A percentile compares a stretch with the other conserved stretches of the same genome.
Conservation (phyloP, 2,797 vertebrate species). For the Pseudopleuronectes americanus region DNA sequence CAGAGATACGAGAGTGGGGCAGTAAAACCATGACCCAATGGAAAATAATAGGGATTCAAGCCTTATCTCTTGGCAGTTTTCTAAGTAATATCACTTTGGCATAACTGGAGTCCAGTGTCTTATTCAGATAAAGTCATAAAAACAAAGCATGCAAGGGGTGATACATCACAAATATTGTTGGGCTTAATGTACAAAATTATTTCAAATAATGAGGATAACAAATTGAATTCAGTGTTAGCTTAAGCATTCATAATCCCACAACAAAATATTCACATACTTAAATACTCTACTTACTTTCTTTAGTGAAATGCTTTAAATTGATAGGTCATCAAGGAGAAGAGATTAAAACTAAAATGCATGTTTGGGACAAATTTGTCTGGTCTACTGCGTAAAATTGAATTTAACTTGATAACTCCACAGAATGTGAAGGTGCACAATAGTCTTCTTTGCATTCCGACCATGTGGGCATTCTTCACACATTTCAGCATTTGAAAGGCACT, state of each 20-base stretch:
- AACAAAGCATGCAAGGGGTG: neutral
- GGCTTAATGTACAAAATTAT: neutral
- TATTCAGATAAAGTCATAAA: neutral
- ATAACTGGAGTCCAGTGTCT: neutral
- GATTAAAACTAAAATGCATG: neutral
- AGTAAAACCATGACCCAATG: constrained; percentile 26
- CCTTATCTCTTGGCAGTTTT: constrained; percentile 30
- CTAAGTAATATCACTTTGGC: constrained; percentile 7
- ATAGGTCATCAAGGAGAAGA: neutral
- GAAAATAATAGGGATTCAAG: constrained; percentile 8
- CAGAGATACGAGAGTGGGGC: constrained; percentile 38
- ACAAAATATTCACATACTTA: neutral
- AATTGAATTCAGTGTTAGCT: neutral
- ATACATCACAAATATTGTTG: neutral
- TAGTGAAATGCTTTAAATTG: neutral
- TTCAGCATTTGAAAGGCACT: constrained; percentile 29
- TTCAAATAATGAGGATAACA: neutral
- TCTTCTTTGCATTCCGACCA: constrained; percentile 1
- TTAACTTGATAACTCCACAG: neutral
- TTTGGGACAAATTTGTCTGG: neutral
- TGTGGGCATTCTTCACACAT: constrained; percentile 1
- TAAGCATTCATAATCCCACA: neutral
- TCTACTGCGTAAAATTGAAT: neutral
- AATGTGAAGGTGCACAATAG: neutral
- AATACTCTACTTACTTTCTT: neutral